A percentile compares a stretch with the other conserved stretches of the same genome.
These are phyloP conservation scores for Clarias macrocephalus DNA, from an alignment of 2,113 vertebrate species.

Conservation along the genomic window DNA sequence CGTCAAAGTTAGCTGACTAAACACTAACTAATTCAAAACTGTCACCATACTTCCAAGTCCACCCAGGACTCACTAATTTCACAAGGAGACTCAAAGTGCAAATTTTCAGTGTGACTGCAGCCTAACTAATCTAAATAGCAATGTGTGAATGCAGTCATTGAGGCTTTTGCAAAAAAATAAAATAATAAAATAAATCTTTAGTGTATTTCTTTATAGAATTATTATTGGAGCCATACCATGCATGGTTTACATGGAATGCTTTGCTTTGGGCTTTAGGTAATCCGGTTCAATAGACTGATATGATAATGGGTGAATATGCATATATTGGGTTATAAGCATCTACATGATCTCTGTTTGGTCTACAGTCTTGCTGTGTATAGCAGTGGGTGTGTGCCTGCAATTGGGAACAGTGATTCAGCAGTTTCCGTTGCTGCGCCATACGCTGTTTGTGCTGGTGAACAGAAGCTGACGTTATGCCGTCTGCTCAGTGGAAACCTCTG, in stretches of 20 bases:
- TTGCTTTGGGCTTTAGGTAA: slow-evolving; percentile 11
- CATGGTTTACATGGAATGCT: background rate
- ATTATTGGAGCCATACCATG: background rate
- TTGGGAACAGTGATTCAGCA: slow-evolving; percentile 32
- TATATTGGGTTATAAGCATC: slow-evolving; percentile 7
- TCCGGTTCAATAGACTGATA: background rate
- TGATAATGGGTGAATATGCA: background rate
- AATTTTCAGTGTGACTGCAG: background rate
- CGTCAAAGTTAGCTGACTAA: background rate
- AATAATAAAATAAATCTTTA: slow-evolving; percentile 14
- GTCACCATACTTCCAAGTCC: background rate
- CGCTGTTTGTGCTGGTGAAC: slow-evolving; percentile 9
- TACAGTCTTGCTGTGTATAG: slow-evolving; percentile 11
- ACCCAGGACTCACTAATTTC: background rate
- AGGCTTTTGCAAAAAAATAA: background rate
- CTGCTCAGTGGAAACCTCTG: slow-evolving; percentile 3
- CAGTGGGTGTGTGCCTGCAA: background rate
- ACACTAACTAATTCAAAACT: background rate
- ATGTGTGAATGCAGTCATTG: slow-evolving; percentile 13
- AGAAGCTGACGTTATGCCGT: slow-evolving; percentile 36
- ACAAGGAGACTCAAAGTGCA: slow-evolving; percentile 10
- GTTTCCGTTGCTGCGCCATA: slow-evolving; percentile 29
- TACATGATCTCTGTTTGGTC: slow-evolving; percentile 33
- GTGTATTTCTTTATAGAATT: slow-evolving; percentile 5
- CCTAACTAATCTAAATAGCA: background rate